These are phyloP conservation scores for Eudyptes chrysolophus DNA, from an alignment of 2,113 vertebrate genomes.

Conservation along the genomic window DNA sequence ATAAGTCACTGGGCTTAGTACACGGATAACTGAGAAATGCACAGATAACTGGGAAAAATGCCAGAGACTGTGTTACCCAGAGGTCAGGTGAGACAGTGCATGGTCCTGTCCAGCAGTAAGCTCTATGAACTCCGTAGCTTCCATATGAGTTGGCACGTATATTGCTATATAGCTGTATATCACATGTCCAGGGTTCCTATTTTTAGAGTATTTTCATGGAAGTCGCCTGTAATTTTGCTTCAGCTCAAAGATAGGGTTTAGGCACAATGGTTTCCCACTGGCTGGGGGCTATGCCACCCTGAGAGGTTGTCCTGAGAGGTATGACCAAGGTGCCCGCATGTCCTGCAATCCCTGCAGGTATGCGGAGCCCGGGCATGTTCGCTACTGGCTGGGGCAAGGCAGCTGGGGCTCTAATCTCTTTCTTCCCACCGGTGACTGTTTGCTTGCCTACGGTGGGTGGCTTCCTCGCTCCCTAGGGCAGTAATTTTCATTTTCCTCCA, in stretches of 20 bases:
- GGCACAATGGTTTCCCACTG: neutral
- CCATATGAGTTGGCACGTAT: accelerated
- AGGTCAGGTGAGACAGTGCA: neutral
- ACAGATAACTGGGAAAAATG: neutral
- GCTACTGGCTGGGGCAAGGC: neutral
- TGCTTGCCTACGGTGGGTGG: neutral
- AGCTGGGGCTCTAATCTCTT: neutral
- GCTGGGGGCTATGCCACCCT: neutral
- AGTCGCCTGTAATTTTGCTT: neutral
- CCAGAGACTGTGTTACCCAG: neutral
- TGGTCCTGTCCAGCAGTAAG: neutral
- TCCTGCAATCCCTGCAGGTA: neutral
- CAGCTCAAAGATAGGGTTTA: neutral
- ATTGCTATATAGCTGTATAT: neutral
- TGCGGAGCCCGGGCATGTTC: accelerated
- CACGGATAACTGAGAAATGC: neutral
- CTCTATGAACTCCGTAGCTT: neutral
- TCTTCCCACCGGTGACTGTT: neutral
- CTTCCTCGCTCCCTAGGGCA: neutral
- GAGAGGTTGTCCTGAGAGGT: neutral
- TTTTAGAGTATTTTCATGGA: neutral
- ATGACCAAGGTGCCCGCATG: neutral
- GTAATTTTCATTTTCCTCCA: neutral
- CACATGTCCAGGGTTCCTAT: neutral
- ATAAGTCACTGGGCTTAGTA: neutral